Base-by-base conservation (phyloP, 2,888 invertebrate species). In the Ommatoiulus sabulosus region DNA sequence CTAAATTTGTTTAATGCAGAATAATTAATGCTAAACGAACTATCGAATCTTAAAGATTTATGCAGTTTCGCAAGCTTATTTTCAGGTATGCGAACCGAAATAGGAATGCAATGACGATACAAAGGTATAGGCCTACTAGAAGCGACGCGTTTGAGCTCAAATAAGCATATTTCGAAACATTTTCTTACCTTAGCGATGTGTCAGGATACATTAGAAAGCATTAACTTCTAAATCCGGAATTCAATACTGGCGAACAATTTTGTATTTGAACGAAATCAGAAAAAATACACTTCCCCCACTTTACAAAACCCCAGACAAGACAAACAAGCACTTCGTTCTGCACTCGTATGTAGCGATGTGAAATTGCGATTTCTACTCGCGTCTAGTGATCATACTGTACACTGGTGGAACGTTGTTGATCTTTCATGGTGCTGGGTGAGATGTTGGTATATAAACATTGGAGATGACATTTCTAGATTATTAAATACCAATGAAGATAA, bases 261-360 rank as follows among this genome's bases (percentile, higher is more conserved):
- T 5, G 7, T 80, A 80, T 35, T 80, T 43, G 80, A 80, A 80
- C 35, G 12, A 80, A 80, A 80, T 35, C 80, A 35, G 80, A 35
- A 80, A 72, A 80, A 43, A 80, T 80, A 15, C 80, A 24, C 80
- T 43, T 35, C 80, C 80, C 80, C 80, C 80, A 80, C 80, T 80
- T 52, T 43, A 35, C 35, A 15, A 43, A 12, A 35, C 80, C 80
- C 80, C 35, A 24, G 12, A 80, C 35, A 35, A 0, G 24, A 80
- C 80, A 24, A 80, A 80, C 35, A 80, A 80, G 35, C 35, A 80
- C 80, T 80, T 80, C 80, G 5, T 35, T 80, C 15, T 80, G 80
- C 15, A 80, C 80, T 80, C 15, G 80, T 80, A 1, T 15, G 80
- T 35, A 80, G 35, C 35, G 12, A 12, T 12, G 2, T 7, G 35